Base-by-base conservation (phyloP, 1,140 invertebrate species). In the Acromyrmex echinatior region DNA sequence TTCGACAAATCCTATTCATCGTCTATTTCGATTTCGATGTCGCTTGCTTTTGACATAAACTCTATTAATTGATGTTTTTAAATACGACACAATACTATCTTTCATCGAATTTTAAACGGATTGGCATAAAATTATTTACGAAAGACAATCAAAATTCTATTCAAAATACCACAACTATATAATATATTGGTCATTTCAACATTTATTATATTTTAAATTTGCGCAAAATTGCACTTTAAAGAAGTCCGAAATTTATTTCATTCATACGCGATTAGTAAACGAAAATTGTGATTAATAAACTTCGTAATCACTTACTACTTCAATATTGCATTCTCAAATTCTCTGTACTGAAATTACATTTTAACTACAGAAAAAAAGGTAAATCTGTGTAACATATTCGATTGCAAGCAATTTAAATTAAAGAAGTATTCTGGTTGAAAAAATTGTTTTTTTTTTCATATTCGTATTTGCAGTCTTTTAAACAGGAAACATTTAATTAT, bases 11-110 rank as follows among this genome's bases (percentile, higher is more conserved):
- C 18, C 63, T 35, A 51, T 31, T 66, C 74, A 56, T 28, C 49
- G 56, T 73, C 66, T 65, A 53, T 82, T 87, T 73, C 63, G 28
- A 71, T 63, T 70, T 71, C 73, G 49, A 58, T 25, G 49, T 82
- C 80, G 56, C 53, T 74, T 76, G 70, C 18, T 62, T 84, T 76
- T 82, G 68, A 74, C 80, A 74, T 71, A 39, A 84, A 25, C n/a
- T 5, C 53, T 35, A 84, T 84, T 84, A 84, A 84, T 84, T 74
- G 70, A 84, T 63, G 56, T 74, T 76, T 49, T 70, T 62, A 76
- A 76, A 84, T 62, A 56, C 39, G 35, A 39, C 14, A 28, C 25
- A 35, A 6, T 73, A 35, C 60, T 25, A 18, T 14, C 49, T 56
- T 31, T 71, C 70, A 49, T 62, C n/a, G 25, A 62, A 62, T 71